These are phyloP conservation scores for Caenorhabditis zanzibari DNA, from an alignment of 2,888 invertebrate genomes.

Conservation along the genomic window DNA sequence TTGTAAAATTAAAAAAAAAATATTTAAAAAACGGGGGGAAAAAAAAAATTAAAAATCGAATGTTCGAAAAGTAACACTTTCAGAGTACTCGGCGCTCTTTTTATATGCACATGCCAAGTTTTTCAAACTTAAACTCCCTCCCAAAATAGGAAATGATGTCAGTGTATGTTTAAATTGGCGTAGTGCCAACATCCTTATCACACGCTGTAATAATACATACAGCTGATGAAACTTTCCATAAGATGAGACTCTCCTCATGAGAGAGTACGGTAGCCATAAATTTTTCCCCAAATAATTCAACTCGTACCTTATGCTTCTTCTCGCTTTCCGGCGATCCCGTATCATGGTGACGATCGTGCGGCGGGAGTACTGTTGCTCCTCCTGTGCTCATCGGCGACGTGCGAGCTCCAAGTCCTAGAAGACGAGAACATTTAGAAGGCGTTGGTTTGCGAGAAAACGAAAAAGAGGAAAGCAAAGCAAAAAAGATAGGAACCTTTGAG, in stretches of 20 bases:
- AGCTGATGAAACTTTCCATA: too few species aligned
- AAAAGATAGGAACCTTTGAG: conserved; percentile 41
- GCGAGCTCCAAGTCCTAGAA: conserved; percentile 39
- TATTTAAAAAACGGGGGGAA: too few species aligned
- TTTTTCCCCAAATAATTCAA: background rate
- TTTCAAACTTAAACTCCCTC: too few species aligned
- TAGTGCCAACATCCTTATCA: background rate
- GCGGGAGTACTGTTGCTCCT: background rate
- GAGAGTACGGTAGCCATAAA: conserved; percentile 16
- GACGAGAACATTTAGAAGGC: too few species aligned
- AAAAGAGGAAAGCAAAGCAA: background rate
- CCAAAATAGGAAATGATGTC: conserved; percentile 28
- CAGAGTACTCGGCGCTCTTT: too few species aligned
- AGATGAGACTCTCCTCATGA: too few species aligned
- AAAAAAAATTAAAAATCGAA: too few species aligned
- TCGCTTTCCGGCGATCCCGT: conserved; percentile 53
- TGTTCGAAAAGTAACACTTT: too few species aligned
- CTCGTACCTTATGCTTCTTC: conserved; percentile 51
- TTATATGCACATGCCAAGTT: too few species aligned
- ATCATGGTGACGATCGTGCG: conserved; percentile 12
- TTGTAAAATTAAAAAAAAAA: too few species aligned
- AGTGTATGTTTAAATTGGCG: conserved; percentile 13
- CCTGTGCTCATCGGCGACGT: conserved; percentile 38
- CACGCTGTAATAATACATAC: background rate
- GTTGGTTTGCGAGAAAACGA: too few species aligned